phyloP scores from a whole-genome alignment of 2,888 invertebrate species.

The Eledona agricola region DNA sequence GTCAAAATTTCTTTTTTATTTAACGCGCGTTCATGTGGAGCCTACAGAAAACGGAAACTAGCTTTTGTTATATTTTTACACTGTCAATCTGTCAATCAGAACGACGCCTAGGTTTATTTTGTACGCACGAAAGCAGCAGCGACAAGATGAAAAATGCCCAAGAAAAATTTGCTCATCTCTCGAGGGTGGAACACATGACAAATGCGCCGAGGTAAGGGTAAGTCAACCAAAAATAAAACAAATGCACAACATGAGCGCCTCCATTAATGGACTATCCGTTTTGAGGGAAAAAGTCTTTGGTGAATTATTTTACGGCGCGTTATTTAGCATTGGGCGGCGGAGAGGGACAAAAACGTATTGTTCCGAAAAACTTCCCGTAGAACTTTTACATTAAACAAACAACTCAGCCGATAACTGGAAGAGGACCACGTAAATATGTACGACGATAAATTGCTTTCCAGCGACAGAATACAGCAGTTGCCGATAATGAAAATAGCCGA shows the following conservation, averaged over 20 bases:
- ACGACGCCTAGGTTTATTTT: too few relatives aligned
- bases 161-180: slow-evolving; percentile 52
- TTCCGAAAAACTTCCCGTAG: slow-evolving; percentile 26
- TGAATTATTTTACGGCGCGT: slow-evolving; percentile 8
- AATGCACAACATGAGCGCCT: slow-evolving; percentile 20
- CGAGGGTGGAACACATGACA: slow-evolving; percentile 51
- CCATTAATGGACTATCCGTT: slow-evolving; percentile 16
- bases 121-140: slow-evolving; percentile 17
- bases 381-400: slow-evolving; percentile 22
- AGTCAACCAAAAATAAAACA: slow-evolving; percentile 33
- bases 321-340: slow-evolving; percentile 8
- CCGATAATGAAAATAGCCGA: slow-evolving; percentile 55
- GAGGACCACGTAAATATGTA: slow-evolving; percentile 14
- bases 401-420: neutral
- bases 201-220: slow-evolving; percentile 43
- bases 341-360: slow-evolving; percentile 41
- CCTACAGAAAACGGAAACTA: too few relatives aligned
- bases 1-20: too few relatives aligned
- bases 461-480: slow-evolving; percentile 54
- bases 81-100: too few relatives aligned
- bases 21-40: too few relatives aligned
- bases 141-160: slow-evolving; percentile 52
- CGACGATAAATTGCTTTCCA: slow-evolving; percentile 49
- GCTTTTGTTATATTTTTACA: too few relatives aligned
- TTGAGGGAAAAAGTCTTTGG: slow-evolving; percentile 9